Evolutionary conservation across 2,888 invertebrate species (phyloP).

Genomic region (Marronus borbonicus): DNA sequence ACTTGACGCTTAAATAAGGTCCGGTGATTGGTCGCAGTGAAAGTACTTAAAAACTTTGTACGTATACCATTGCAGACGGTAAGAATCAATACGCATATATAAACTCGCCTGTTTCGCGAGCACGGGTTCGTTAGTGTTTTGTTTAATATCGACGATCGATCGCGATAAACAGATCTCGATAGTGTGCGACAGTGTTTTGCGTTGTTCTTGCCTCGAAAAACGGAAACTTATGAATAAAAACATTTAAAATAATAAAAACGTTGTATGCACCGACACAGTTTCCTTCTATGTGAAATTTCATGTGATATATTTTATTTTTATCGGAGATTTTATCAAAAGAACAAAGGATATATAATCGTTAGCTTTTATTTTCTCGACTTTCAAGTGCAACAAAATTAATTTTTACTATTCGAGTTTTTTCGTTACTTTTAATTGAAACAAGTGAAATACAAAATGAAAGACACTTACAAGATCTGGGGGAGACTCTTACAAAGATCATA

Average conservation of each 20-base stretch:
- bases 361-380: no score
- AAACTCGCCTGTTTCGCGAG: not conserved
- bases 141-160: not conserved
- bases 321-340: no score
- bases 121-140: not conserved
- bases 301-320: no score
- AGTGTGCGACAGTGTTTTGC: not conserved
- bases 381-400: no score
- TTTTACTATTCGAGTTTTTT: not conserved
- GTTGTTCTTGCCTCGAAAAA: not conserved
- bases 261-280: not conserved
- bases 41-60: not conserved
- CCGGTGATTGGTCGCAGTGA: slow-evolving; percentile 6
- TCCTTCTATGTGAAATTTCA: no score
- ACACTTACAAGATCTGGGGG: slow-evolving; percentile 62
- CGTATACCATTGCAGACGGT: not conserved
- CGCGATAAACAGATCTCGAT: not conserved
- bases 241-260: not conserved
- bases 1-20: not conserved
- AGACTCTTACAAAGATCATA: slow-evolving; percentile 63
- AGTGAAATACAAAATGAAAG: slow-evolving; percentile 62
- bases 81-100: slow-evolving; percentile 12
- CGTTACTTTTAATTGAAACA: not conserved
- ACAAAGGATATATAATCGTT: no score
- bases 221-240: not conserved